These are phyloP conservation scores for Pachymerium ferrugineum DNA, from an alignment of 2,888 invertebrate species.

Conservation along the genomic window DNA sequence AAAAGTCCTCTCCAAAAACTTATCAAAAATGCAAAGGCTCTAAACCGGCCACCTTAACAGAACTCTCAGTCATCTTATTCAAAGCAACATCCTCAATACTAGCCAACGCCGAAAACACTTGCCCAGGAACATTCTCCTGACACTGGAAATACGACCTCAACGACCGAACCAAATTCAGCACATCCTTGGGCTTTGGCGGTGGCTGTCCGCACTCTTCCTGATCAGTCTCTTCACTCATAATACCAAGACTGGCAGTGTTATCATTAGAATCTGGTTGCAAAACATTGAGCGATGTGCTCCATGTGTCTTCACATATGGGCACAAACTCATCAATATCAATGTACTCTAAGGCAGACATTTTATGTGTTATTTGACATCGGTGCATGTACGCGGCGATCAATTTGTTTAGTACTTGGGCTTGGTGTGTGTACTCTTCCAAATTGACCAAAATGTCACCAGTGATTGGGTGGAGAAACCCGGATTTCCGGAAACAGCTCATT, in stretches of 20 bases:
- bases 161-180: constrained; percentile 15
- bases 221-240: not conserved
- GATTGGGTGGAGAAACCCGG: constrained; percentile 28
- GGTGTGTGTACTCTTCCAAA: constrained; percentile 31
- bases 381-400: constrained; percentile 28
- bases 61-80: constrained; percentile 14
- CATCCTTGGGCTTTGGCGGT: constrained; percentile 29
- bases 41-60: not conserved
- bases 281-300: too few species aligned
- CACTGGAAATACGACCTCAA: constrained; percentile 26
- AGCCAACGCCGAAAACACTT: constrained; percentile 30
- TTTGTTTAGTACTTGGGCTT: constrained; percentile 21
- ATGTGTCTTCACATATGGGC: constrained; percentile 30
- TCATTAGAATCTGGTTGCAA: not conserved
- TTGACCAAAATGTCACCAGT: constrained; percentile 29
- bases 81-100: constrained; percentile 25
- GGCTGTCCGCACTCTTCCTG: constrained; percentile 28
- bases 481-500: constrained; percentile 32
- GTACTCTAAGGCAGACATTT: constrained; percentile 29
- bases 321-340: constrained; percentile 30
- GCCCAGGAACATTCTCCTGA: constrained; percentile 31
- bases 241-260: not conserved
- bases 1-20: too few species aligned
- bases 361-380: not conserved
- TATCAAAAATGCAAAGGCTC: not conserved